A percentile compares a stretch with the other conserved stretches of the same genome.
Conservation (phyloP, 2,797 vertebrate species). For the Argyrosomus regius region DNA sequence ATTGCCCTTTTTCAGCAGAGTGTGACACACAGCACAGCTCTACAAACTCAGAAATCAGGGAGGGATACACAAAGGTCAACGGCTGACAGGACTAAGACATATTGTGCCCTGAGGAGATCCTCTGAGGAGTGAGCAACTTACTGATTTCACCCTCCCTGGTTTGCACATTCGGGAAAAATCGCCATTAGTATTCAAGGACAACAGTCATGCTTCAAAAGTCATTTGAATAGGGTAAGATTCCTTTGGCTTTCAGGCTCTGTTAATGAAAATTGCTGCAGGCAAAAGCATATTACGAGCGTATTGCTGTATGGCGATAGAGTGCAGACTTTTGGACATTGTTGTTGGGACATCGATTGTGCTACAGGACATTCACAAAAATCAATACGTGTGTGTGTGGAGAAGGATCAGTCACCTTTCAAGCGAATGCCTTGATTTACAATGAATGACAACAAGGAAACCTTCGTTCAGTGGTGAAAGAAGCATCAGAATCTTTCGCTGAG, state of each 20-base stretch:
- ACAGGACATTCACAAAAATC: conserved; percentile 55
- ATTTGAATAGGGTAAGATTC: conserved; percentile 63
- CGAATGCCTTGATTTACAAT: conserved; percentile 51
- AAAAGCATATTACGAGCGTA: conserved; percentile 41
- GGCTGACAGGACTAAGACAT: conserved; percentile 80
- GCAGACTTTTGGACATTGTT: conserved; percentile 51
- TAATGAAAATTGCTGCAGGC: conserved; percentile 67
- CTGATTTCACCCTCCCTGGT: conserved; percentile 67
- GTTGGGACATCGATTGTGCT: conserved; percentile 50
- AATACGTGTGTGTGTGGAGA: conserved; percentile 38
- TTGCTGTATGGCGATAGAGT: conserved; percentile 25
- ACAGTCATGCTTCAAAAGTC: conserved; percentile 63
- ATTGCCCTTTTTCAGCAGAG: conserved; percentile 68
- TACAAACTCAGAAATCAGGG: conserved; percentile 76
- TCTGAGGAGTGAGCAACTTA: conserved; percentile 73
- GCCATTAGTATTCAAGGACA: conserved; percentile 79
- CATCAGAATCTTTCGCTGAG: neutral
- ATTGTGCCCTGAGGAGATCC: conserved; percentile 75
- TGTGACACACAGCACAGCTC: conserved; percentile 65
- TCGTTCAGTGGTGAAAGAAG: neutral
- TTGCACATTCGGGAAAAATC: conserved; percentile 43
- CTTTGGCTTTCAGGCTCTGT: conserved; percentile 57
- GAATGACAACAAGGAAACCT: conserved; percentile 9
- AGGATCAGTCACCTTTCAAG: conserved; percentile 51
- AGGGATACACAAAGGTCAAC: conserved; percentile 80